These are phyloP conservation scores for Gallinago solitaria DNA, from an alignment of 2,797 vertebrate species.

Conservation along the genomic window DNA sequence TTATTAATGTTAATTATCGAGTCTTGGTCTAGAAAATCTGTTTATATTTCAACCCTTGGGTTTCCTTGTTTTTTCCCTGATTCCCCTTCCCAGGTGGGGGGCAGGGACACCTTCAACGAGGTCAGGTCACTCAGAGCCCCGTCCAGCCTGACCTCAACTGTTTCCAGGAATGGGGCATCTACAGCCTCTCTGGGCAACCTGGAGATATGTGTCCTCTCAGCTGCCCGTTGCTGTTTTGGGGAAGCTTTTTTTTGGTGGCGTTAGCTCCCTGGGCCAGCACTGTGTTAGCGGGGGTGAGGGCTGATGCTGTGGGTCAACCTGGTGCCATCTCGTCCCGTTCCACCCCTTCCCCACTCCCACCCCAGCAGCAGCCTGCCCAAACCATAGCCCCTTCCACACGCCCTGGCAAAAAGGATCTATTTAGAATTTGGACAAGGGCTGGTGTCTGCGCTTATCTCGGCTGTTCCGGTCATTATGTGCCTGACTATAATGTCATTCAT, in stretches of 20 bases:
- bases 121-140: not conserved
- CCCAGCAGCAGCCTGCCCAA: not conserved
- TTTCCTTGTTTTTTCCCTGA: not conserved
- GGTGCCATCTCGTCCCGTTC: not conserved
- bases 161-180: not conserved
- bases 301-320: not conserved
- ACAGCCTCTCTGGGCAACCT: not conserved
- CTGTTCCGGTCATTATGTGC: not conserved
- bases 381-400: not conserved
- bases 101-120: not conserved
- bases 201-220: rapidly evolving
- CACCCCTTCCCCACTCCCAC: not conserved
- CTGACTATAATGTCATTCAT: not conserved
- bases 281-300: not conserved
- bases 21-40: not conserved
- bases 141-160: not conserved
- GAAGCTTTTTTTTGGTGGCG: rapidly evolving
- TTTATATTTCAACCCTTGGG: not conserved
- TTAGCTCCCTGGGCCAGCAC: no score
- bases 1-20: not conserved
- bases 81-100: not conserved
- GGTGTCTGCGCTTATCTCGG: not conserved
- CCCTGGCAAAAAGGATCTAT: not conserved
- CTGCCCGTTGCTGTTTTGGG: not conserved
- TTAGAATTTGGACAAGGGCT: not conserved